A percentile compares a stretch with the other conserved stretches of the same genome.
Conservation (phyloP, 2,888 invertebrate genomes). For the Nemapogon koenigi region DNA sequence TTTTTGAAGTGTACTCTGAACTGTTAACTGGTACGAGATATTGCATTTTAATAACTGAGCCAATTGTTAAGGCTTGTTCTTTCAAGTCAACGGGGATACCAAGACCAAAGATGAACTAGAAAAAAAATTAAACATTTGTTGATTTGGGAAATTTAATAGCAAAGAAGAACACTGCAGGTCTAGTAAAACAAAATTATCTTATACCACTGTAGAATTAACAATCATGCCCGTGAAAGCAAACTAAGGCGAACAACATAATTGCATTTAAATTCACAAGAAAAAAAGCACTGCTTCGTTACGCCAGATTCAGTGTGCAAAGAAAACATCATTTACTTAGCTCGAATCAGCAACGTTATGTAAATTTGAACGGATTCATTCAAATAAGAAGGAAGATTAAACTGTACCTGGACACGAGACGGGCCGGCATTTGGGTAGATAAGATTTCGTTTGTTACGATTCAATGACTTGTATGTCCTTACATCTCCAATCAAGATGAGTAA, state of each 20-base stretch:
- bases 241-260: conserved; percentile 38
- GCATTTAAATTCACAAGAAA: conserved; percentile 56
- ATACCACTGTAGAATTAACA: conserved; percentile 5
- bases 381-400: not conserved
- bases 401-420: conserved; percentile 67
- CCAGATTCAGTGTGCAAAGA: conserved; percentile 41
- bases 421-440: conserved; percentile 65
- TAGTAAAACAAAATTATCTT: conserved; percentile 3
- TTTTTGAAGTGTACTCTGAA: conserved; percentile 5
- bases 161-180: too few relatives aligned
- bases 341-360: conserved; percentile 42
- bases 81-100: conserved; percentile 5
- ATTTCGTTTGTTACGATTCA: conserved; percentile 52
- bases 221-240: conserved; percentile 21
- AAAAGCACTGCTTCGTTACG: conserved; percentile 50
- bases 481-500: conserved; percentile 22
- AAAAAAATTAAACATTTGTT: not conserved
- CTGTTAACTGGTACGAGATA: conserved; percentile 6
- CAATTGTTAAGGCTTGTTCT: conserved; percentile 9
- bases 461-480: conserved; percentile 16
- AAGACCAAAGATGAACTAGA: conserved; percentile 5
- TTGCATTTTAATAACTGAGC: conserved; percentile 7
- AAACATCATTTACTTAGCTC: conserved; percentile 54
- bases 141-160: not conserved
- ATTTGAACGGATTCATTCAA: conserved; percentile 26